These are phyloP conservation scores for Brenthis daphne DNA, from an alignment of 2,888 invertebrate genomes.

Conservation along the genomic window DNA sequence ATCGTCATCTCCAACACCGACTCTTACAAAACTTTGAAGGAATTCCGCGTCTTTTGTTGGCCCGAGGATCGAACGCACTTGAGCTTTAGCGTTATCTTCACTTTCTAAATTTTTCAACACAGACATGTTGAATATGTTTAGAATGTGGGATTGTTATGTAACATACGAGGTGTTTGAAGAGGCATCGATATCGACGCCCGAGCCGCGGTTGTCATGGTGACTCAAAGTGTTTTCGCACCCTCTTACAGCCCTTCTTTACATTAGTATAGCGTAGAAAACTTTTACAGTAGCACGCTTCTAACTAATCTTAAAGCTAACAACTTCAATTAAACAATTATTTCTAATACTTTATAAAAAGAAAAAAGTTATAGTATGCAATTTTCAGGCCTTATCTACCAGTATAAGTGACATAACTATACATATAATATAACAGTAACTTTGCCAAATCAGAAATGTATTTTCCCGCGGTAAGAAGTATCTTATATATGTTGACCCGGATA, in stretches of 20 bases:
- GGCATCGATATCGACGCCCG: slow-evolving; percentile 73
- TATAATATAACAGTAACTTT: too few relatives aligned
- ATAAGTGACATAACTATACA: neutral
- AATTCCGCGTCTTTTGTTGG: slow-evolving; percentile 88
- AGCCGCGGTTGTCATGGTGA: slow-evolving; percentile 72
- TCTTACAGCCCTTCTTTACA: slow-evolving; percentile 53
- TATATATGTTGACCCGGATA: too few relatives aligned
- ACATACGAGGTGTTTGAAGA: slow-evolving; percentile 59
- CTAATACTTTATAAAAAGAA: too few relatives aligned
- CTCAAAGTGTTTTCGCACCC: slow-evolving; percentile 72
- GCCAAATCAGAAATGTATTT: too few relatives aligned
- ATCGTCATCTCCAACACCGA: slow-evolving; percentile 83
- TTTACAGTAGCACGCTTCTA: slow-evolving; percentile 39
- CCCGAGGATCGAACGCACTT: slow-evolving; percentile 84
- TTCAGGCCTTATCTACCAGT: neutral
- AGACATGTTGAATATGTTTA: slow-evolving; percentile 27
- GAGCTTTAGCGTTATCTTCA: slow-evolving; percentile 70
- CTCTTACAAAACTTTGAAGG: slow-evolving; percentile 89
- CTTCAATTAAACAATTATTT: neutral
- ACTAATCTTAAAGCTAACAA: neutral
- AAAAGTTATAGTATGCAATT: neutral
- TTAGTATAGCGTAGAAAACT: slow-evolving; percentile 49
- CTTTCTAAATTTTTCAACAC: slow-evolving; percentile 52
- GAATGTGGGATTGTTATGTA: slow-evolving; percentile 54
- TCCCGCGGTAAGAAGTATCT: too few relatives aligned